These are phyloP conservation scores for Tricholaema leucomelas DNA, from an alignment of 2,113 vertebrate genomes.

Conservation along the genomic window DNA sequence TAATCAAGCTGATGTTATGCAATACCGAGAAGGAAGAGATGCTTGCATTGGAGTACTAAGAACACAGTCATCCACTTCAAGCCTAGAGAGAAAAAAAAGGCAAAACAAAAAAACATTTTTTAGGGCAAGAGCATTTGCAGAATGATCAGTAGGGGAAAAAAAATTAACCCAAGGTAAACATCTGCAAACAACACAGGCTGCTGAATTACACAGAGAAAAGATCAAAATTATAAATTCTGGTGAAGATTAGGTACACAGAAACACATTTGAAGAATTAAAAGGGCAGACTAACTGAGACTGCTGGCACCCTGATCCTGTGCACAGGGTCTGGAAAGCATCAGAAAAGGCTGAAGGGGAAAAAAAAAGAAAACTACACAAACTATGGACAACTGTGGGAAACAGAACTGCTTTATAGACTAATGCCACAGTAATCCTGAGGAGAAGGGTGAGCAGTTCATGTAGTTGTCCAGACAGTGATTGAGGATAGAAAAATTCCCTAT, in stretches of 20 bases:
- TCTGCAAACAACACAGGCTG: neutral
- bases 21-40: neutral
- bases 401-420: constrained; percentile 23
- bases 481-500: neutral
- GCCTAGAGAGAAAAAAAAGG: neutral
- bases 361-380: neutral
- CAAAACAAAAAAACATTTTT: neutral
- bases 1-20: neutral
- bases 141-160: neutral
- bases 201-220: neutral
- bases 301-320: neutral
- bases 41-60: neutral
- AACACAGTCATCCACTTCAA: neutral
- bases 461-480: neutral
- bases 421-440: neutral
- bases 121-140: neutral
- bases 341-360: neutral
- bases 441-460: neutral
- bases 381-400: constrained; percentile 37
- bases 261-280: neutral
- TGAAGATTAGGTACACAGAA: neutral
- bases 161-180: neutral
- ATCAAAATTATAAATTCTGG: neutral
- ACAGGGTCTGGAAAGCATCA: constrained; percentile 49
- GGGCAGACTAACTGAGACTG: neutral